Evolutionary conservation across 2,113 vertebrate genomes (phyloP).

Genomic region (Passer montanus): DNA sequence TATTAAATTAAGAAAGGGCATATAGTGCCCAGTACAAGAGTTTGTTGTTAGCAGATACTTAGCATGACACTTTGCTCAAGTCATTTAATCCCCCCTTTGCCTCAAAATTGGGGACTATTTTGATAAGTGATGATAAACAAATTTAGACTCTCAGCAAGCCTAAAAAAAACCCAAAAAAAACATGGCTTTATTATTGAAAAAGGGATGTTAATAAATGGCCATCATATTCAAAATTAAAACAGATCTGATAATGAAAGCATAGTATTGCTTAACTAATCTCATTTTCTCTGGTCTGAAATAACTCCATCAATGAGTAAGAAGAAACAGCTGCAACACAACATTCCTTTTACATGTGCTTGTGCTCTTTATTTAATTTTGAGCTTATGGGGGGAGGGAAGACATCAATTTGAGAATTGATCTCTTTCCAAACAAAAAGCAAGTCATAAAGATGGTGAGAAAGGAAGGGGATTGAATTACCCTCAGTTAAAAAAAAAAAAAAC

Average conservation of each 20-base stretch:
- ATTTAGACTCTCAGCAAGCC: background rate
- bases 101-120: background rate
- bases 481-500: background rate
- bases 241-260: background rate
- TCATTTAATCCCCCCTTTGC: background rate
- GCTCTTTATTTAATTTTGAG: background rate
- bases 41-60: background rate
- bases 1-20: background rate
- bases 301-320: background rate
- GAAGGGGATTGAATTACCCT: background rate
- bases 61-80: background rate
- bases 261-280: background rate
- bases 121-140: background rate
- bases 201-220: background rate
- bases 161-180: background rate
- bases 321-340: background rate
- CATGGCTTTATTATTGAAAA: background rate
- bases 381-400: accelerated
- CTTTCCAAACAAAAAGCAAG: background rate
- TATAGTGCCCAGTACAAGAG: accelerated
- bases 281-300: background rate
- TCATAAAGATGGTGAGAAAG: background rate
- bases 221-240: background rate
- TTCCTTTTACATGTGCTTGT: background rate
- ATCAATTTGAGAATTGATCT: background rate